Evolutionary conservation across 1,140 invertebrate genomes (phyloP).

Genomic region (Drosophila trapezifrons): DNA sequence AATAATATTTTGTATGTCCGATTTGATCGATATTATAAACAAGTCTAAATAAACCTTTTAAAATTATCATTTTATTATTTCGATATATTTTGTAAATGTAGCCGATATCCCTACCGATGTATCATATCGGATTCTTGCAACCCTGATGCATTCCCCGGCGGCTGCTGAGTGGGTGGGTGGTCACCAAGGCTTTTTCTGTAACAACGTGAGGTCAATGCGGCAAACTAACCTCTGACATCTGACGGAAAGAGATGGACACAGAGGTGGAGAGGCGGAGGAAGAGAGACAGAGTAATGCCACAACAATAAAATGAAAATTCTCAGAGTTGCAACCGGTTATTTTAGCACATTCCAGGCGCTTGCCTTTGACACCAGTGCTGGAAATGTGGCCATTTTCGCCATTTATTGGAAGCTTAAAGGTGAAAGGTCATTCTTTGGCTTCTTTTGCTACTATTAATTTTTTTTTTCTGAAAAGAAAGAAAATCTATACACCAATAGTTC

Average conservation of each 20-base stretch:
- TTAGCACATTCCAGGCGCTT: conserved; percentile 41
- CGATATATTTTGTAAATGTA: background rate
- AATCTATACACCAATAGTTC: background rate
- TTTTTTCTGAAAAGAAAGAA: too few relatives aligned
- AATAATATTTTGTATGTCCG: too few relatives aligned
- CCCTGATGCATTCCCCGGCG: conserved; percentile 11
- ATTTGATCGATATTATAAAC: too few relatives aligned
- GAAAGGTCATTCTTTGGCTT: too few relatives aligned
- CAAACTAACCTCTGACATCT: conserved; percentile 51
- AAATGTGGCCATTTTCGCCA: conserved; percentile 5
- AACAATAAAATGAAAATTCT: conserved; percentile 65
- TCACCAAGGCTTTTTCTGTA: conserved; percentile 38
- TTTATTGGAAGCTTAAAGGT: conserved; percentile 1
- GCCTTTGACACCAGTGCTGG: conserved; percentile 10
- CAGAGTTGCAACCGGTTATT: conserved; percentile 59
- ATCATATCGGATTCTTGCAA: background rate
- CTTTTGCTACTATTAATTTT: too few relatives aligned
- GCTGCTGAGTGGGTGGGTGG: conserved; percentile 11
- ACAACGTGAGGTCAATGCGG: conserved; percentile 79
- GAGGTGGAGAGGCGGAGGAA: background rate
- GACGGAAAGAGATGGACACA: conserved; percentile 20
- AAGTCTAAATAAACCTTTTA: too few relatives aligned
- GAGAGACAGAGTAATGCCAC: background rate
- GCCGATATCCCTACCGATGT: background rate
- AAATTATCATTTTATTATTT: background rate